Evolutionary conservation across 2,888 invertebrate genomes (phyloP), one percentile per base, ranked within the genome.

Genomic region (Cephonodes hylas): DNA sequence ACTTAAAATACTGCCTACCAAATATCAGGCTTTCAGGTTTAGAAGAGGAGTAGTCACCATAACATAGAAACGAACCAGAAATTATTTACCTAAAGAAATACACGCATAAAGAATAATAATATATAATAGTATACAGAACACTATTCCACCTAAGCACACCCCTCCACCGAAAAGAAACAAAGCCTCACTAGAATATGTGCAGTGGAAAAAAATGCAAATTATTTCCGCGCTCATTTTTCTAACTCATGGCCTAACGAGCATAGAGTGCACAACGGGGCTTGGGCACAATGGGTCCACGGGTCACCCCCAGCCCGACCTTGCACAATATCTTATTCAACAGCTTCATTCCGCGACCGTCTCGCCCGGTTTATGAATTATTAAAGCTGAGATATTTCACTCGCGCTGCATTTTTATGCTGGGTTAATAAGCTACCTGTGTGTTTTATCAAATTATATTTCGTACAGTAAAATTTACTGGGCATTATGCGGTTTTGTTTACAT

Each of bases 351-450:
- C 60, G 44, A 23, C 58, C 42, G 58, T n/a, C 34, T 66, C 63
- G 67, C 63, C 60, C 45, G 56, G 65, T 69, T 71, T 68, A 64
- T 64, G 63, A 68, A 68, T 63, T 63, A 64, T 66, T 66, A 31
- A 53, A 18, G 2, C 18, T 10, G 8, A 18, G 18, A 31, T 53
- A 27, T 18, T 53, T 31, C 31, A 53, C 10, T 25, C 25, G n/a
- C 7, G 48, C 2, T 53, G 53, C 31, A 53, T 53, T 53, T 53
- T 31, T 22, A 45, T 31, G 25, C n/a, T 53, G 8, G 34, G 13
- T 18, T 45, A 31, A 53, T 31, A 53, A 53, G 10, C 27, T 53
- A 1, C 27, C 4, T 10, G 15, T 3, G 18, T 31, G 27, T 31
- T 18, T 15, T 18, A 27, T 23, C n/a, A 13, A 23, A 5, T 13